phyloP scores from a whole-genome alignment of 2,113 vertebrate genomes.

The Sylvia atricapilla region DNA sequence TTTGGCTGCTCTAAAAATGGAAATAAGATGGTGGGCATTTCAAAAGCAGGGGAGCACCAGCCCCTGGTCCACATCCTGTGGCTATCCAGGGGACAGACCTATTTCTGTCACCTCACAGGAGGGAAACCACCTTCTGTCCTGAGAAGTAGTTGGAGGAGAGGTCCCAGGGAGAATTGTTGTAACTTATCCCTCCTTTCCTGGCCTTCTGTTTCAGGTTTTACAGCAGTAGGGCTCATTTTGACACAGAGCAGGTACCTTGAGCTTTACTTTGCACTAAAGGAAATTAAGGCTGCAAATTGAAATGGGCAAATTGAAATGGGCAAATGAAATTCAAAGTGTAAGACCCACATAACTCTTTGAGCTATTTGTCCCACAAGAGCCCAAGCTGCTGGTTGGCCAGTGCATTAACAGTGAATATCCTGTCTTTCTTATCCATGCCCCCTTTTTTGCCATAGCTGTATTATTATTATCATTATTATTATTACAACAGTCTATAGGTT shows the following conservation, averaged over 20 bases:
- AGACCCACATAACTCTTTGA: background rate
- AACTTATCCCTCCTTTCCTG: background rate
- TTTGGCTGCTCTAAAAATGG: background rate
- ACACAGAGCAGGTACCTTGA: background rate
- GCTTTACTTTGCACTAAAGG: conserved; percentile 1
- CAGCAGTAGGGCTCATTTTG: background rate
- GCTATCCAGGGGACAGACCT: background rate
- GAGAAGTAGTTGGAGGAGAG: background rate
- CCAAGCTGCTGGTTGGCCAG: background rate
- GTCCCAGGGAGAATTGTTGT: background rate
- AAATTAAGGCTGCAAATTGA: conserved; percentile 28
- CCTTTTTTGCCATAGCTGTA: conserved; percentile 12
- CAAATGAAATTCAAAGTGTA: conserved; percentile 23
- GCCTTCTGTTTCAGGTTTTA: background rate
- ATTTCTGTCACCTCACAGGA: background rate
- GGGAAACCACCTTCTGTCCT: background rate
- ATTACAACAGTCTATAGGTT: conserved; percentile 16
- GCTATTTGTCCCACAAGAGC: background rate
- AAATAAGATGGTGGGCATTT: background rate
- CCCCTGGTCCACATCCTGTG: background rate
- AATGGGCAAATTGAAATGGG: conserved; percentile 15
- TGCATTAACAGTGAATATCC: conserved; percentile 6
- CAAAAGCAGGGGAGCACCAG: background rate
- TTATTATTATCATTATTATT: conserved; percentile 21
- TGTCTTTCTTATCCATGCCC: conserved; percentile 29